Evolutionary conservation across 2,113 vertebrate species (phyloP).

Genomic region (Plecturocebus donacophilus): DNA sequence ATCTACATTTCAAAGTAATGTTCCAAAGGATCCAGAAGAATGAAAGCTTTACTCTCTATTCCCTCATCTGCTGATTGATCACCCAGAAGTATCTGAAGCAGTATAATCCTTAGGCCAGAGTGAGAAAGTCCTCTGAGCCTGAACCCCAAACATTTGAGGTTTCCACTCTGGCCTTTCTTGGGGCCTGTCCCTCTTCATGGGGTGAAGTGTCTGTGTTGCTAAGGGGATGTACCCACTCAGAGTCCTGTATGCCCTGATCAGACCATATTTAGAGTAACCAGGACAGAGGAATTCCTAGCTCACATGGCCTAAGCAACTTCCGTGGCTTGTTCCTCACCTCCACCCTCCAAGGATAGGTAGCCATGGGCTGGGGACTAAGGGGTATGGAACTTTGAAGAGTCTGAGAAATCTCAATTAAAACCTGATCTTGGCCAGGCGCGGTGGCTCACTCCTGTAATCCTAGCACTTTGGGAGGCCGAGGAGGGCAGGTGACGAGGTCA

Average conservation of each 20-base stretch:
- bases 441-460: too few relatives aligned
- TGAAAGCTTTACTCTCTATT: not conserved
- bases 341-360: not conserved
- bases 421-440: not conserved
- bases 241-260: not conserved
- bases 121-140: not conserved
- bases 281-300: not conserved
- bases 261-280: not conserved
- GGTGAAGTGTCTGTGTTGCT: not conserved
- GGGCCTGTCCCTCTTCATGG: not conserved
- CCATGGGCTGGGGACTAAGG: too few relatives aligned
- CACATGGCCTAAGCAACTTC: not conserved
- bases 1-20: not conserved
- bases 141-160: not conserved
- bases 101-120: not conserved
- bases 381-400: not conserved
- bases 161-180: not conserved
- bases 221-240: not conserved
- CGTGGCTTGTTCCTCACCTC: not conserved
- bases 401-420: constrained; percentile 40
- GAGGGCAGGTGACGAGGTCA: too few relatives aligned
- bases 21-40: not conserved
- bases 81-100: not conserved
- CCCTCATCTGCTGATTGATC: not conserved
- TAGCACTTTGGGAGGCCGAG: too few relatives aligned